phyloP scores from a whole-genome alignment of 2,113 vertebrate genomes.

The Galemys pyrenaicus region DNA sequence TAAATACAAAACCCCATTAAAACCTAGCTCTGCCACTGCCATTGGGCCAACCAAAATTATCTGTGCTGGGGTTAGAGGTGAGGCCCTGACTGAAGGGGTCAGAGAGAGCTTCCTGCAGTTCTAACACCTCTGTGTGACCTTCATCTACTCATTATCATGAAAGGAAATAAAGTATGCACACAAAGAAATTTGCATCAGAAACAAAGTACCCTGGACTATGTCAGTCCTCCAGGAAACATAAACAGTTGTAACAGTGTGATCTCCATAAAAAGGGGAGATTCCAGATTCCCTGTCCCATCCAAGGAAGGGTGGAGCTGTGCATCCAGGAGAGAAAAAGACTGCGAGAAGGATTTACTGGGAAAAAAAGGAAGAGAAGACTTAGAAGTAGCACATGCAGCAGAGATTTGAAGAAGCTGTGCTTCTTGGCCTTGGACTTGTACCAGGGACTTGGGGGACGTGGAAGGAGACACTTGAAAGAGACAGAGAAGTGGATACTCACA shows the following conservation, averaged over 20 bases:
- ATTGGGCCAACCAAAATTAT: neutral
- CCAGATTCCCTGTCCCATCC: too few species aligned
- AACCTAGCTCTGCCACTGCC: too few species aligned
- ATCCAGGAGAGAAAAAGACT: too few species aligned
- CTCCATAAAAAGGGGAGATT: too few species aligned
- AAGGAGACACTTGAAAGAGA: too few species aligned
- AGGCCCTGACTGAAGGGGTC: neutral
- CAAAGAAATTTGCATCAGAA: constrained; percentile 80
- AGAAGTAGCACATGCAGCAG: neutral
- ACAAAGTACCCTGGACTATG: constrained; percentile 83
- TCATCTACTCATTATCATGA: neutral
- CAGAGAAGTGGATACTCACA: too few species aligned
- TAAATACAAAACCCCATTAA: neutral
- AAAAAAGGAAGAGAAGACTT: too few species aligned
- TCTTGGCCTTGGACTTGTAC: too few species aligned
- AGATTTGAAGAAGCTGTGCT: too few species aligned
- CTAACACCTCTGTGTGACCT: neutral
- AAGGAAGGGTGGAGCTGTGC: too few species aligned
- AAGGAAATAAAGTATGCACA: constrained; percentile 73
- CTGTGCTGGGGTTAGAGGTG: neutral
- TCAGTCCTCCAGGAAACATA: constrained; percentile 78
- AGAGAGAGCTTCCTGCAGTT: neutral
- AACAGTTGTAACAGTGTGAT: neutral
- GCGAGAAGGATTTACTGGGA: too few species aligned
- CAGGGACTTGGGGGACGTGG: too few species aligned